Evolutionary conservation across 2,888 invertebrate species (phyloP).

Genomic region (Parelbella ahira): DNA sequence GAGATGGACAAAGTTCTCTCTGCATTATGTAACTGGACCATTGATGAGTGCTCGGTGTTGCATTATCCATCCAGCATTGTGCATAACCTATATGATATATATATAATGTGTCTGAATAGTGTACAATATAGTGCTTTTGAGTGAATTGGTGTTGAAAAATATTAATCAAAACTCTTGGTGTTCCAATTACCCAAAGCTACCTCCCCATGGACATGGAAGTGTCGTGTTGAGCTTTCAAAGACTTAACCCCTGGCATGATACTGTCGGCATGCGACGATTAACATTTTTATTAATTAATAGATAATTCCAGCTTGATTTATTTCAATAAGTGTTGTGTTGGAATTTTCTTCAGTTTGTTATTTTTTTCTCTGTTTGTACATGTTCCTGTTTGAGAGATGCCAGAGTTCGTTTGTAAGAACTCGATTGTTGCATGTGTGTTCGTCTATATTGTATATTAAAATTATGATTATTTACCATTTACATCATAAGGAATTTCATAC

Average conservation of each 20-base stretch:
- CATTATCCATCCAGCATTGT: too few species aligned
- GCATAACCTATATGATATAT: too few species aligned
- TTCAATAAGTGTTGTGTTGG: slow-evolving; percentile 27
- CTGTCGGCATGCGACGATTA: slow-evolving; percentile 39
- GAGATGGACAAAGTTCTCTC: too few species aligned
- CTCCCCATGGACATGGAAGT: too few species aligned
- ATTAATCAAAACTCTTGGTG: slow-evolving; percentile 3
- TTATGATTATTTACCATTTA: slow-evolving; percentile 16
- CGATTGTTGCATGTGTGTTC: slow-evolving; percentile 45
- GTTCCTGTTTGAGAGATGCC: slow-evolving; percentile 35
- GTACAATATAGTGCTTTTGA: slow-evolving; percentile 26
- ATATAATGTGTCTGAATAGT: slow-evolving; percentile 25
- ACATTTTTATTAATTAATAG: slow-evolving; percentile 28
- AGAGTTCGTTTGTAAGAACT: slow-evolving; percentile 22
- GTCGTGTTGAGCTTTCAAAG: slow-evolving; percentile 36
- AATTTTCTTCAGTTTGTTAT: slow-evolving; percentile 33
- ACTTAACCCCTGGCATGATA: slow-evolving; percentile 52
- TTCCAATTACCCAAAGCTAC: slow-evolving; percentile 8
- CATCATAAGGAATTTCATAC: neutral
- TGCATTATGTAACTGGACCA: neutral
- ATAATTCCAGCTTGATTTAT: slow-evolving; percentile 30
- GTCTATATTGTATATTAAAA: slow-evolving; percentile 29
- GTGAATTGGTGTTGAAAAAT: slow-evolving; percentile 27
- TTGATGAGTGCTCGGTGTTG: neutral
- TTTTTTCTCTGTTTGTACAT: slow-evolving; percentile 30